Conservation (phyloP, 92 coral and sea anemone genomes). For the Pocillopora grandis region DNA sequence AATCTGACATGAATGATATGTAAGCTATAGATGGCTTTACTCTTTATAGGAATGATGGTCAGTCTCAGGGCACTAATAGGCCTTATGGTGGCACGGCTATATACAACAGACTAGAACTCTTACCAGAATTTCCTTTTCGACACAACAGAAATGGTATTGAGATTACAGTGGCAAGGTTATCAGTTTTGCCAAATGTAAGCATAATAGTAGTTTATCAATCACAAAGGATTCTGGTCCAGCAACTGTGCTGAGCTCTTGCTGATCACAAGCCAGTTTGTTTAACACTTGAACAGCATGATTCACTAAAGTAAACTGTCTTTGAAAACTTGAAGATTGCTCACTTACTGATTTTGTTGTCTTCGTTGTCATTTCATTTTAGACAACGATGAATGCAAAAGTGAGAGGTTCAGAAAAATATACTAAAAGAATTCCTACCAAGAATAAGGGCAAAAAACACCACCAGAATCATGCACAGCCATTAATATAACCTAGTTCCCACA, state of each 20-base stretch:
- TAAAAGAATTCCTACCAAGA: background rate
- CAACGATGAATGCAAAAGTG: background rate
- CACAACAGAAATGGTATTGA: conserved; percentile 61
- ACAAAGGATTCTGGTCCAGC: conserved; percentile 51
- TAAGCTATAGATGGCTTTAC: conserved; percentile 51
- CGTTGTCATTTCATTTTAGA: background rate
- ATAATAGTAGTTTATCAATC: conserved; percentile 68
- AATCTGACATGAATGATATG: conserved; percentile 23
- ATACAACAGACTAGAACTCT: conserved; percentile 44
- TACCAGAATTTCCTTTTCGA: conserved; percentile 51
- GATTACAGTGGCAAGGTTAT: conserved; percentile 44
- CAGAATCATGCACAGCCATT: background rate
- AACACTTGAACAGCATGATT: background rate
- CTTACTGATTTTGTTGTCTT: background rate
- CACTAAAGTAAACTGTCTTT: background rate
- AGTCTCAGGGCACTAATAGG: conserved; percentile 29
- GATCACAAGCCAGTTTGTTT: conserved; percentile 14
- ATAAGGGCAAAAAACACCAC: background rate
- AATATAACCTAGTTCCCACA: background rate
- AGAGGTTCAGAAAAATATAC: background rate
- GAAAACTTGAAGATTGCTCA: background rate
- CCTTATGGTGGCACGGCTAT: conserved; percentile 67
- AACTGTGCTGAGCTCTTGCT: conserved; percentile 17
- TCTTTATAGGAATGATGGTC: conserved; percentile 62
- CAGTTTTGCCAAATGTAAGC: conserved; percentile 52